A percentile compares a stretch with the other conserved stretches of the same genome.
These are phyloP conservation scores for Oenanthe oenanthe DNA, from an alignment of 2,113 vertebrate species.

Conservation along the genomic window DNA sequence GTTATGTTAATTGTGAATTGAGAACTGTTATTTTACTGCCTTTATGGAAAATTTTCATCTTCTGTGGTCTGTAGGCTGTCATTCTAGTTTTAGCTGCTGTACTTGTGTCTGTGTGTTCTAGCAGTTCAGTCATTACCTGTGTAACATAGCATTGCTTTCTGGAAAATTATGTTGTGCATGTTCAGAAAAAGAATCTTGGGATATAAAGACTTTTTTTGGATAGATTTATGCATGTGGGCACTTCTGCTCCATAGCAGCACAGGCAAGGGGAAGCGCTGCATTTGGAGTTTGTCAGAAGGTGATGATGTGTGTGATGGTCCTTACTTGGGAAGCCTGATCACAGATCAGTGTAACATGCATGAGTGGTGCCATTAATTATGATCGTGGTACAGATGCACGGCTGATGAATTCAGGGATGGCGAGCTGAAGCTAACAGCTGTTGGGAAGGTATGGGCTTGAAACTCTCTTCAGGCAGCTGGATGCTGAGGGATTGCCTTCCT, in stretches of 20 bases:
- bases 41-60: background rate
- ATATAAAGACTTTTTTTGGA: background rate
- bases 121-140: background rate
- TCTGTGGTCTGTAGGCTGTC: background rate
- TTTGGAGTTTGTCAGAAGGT: background rate
- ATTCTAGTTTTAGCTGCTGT: background rate
- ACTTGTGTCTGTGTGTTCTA: background rate
- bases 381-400: background rate
- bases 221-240: background rate
- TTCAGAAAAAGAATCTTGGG: background rate
- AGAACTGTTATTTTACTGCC: background rate
- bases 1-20: background rate
- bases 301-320: background rate
- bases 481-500: background rate
- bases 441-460: background rate
- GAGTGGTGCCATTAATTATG: background rate
- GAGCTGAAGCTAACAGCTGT: background rate
- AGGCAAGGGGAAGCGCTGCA: background rate
- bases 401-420: background rate
- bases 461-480: rapidly evolving
- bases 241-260: background rate
- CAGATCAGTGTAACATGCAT: background rate
- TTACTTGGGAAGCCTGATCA: background rate
- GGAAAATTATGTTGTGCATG: background rate
- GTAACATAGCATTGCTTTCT: background rate